Conservation (phyloP, 2,797 vertebrate species). For the Distichodus sexfasciatus region DNA sequence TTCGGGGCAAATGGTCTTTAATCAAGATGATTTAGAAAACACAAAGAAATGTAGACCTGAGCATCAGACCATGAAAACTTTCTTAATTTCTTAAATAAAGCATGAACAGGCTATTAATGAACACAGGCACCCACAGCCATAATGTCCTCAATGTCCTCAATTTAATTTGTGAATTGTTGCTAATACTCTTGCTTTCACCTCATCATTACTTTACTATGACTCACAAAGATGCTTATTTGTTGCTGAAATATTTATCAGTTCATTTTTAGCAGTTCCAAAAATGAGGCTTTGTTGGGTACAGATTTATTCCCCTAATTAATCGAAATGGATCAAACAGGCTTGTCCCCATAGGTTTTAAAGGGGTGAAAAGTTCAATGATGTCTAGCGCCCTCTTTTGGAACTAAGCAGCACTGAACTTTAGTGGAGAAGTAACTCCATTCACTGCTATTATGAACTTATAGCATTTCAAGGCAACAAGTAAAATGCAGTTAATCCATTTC, state of each 20-base stretch:
- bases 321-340: conserved; percentile 48
- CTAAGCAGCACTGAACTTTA: background rate
- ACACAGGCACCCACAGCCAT: too few relatives aligned
- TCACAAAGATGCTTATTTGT: background rate
- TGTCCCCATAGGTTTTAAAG: conserved; percentile 44
- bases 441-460: too few relatives aligned
- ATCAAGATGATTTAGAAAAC: too few relatives aligned
- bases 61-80: too few relatives aligned
- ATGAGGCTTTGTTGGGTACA: conserved; percentile 40
- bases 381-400: conserved; percentile 15
- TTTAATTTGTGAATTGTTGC: background rate
- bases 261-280: conserved; percentile 36
- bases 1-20: too few relatives aligned
- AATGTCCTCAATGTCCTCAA: too few relatives aligned
- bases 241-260: conserved; percentile 10
- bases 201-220: background rate
- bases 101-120: too few relatives aligned
- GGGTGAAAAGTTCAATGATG: conserved; percentile 63
- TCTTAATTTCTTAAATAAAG: too few relatives aligned
- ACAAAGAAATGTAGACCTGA: too few relatives aligned
- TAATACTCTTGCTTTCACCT: background rate
- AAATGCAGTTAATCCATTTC: too few relatives aligned
- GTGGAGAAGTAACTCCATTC: too few relatives aligned
- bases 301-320: conserved; percentile 55
- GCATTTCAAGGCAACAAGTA: too few relatives aligned